These are phyloP conservation scores for Ditula angustiorana DNA, from an alignment of 2,888 invertebrate genomes.

Conservation along the genomic window DNA sequence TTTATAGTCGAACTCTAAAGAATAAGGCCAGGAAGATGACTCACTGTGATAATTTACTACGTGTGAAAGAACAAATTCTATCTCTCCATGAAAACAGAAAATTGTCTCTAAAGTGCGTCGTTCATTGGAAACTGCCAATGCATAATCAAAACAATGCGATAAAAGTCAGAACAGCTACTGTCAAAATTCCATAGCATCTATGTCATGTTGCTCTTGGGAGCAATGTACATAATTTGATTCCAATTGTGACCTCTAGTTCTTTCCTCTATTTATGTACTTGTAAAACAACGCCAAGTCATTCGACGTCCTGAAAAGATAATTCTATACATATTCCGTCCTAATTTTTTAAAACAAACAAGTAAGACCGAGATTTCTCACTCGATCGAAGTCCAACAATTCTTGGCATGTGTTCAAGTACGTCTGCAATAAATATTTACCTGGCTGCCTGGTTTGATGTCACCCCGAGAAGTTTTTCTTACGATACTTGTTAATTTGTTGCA, in stretches of 20 bases:
- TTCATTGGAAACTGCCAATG: too few relatives aligned
- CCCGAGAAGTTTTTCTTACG: slow-evolving; percentile 43
- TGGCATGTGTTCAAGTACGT: slow-evolving; percentile 79
- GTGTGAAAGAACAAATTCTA: too few relatives aligned
- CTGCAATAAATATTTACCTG: slow-evolving; percentile 80
- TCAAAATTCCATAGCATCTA: too few relatives aligned
- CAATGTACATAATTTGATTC: background rate
- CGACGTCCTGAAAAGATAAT: background rate
- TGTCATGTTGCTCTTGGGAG: too few relatives aligned
- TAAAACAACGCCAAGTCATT: slow-evolving; percentile 1
- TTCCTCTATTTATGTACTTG: background rate
- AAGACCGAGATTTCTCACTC: slow-evolving; percentile 67
- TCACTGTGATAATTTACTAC: too few relatives aligned
- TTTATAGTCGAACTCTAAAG: too few relatives aligned
- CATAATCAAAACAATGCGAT: too few relatives aligned
- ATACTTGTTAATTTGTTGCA: slow-evolving; percentile 50
- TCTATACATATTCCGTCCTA: slow-evolving; percentile 7
- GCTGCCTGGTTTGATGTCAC: slow-evolving; percentile 65
- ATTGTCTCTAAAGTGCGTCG: too few relatives aligned
- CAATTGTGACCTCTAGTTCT: background rate
- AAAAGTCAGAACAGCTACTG: too few relatives aligned
- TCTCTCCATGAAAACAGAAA: too few relatives aligned
- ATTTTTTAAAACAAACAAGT: slow-evolving; percentile 57
- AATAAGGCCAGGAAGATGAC: too few relatives aligned
- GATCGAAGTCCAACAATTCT: slow-evolving; percentile 78